Conservation (phyloP, 2,888 invertebrate genomes). For the Dendrolimus pini region DNA sequence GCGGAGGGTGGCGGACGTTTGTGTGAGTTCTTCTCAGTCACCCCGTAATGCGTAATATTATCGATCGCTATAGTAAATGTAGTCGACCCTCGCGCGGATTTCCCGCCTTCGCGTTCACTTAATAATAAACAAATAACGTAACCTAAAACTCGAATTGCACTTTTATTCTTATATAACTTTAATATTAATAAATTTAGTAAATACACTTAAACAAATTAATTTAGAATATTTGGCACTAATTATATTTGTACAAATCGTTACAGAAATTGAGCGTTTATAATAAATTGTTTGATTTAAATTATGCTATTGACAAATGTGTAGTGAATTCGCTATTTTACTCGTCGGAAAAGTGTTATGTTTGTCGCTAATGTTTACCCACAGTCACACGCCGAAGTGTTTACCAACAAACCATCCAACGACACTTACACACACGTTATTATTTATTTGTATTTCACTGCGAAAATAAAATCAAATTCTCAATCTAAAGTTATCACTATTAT, state of each 20-base stretch:
- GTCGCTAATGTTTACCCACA: slow-evolving; percentile 36
- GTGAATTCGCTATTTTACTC: slow-evolving; percentile 21
- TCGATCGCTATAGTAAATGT: slow-evolving; percentile 72
- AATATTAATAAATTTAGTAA: slow-evolving; percentile 16
- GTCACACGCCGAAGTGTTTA: slow-evolving; percentile 65
- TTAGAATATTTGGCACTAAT: slow-evolving; percentile 34
- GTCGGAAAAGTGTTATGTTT: slow-evolving; percentile 24
- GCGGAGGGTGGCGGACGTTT: slow-evolving; percentile 34
- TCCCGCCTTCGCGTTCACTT: background rate
- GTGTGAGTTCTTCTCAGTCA: slow-evolving; percentile 52
- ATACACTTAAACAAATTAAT: slow-evolving; percentile 13
- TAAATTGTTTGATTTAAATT: background rate
- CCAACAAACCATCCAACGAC: slow-evolving; percentile 51
- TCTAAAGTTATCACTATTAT: slow-evolving; percentile 19
- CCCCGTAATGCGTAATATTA: slow-evolving; percentile 74
- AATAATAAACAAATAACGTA: background rate
- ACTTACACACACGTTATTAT: slow-evolving; percentile 15
- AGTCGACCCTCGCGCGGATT: slow-evolving; percentile 42
- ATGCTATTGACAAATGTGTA: background rate
- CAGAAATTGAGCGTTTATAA: slow-evolving; percentile 3
- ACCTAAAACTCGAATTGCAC: background rate
- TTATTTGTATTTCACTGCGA: slow-evolving; percentile 20
- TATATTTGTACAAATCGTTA: slow-evolving; percentile 7
- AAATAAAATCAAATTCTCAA: slow-evolving; percentile 11
- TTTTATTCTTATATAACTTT: slow-evolving; percentile 6